These are phyloP conservation scores for Eubasilissa splendida DNA, from an alignment of 2,888 invertebrate genomes.

Conservation along the genomic window DNA sequence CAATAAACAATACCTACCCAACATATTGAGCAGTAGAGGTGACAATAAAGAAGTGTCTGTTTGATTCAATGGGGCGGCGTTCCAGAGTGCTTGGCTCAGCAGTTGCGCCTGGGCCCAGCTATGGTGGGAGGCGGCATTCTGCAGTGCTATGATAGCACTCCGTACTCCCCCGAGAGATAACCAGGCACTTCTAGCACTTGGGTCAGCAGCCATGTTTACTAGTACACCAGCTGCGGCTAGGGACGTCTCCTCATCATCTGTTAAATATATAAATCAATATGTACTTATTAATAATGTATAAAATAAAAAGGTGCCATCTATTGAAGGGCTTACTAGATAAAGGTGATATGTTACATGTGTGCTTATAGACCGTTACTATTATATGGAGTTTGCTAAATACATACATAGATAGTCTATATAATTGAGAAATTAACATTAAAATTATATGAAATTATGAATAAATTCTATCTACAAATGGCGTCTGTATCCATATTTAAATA, in stretches of 20 bases:
- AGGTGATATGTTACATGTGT: too few relatives aligned
- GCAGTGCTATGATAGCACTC: conserved; percentile 62
- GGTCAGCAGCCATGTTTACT: conserved; percentile 82
- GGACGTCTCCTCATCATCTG: conserved; percentile 79
- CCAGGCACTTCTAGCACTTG: conserved; percentile 61
- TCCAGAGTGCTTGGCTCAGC: conserved; percentile 82
- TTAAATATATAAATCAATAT: conserved; percentile 31
- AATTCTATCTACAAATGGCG: too few relatives aligned
- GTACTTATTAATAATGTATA: too few relatives aligned
- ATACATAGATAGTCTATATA: too few relatives aligned
- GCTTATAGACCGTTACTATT: too few relatives aligned
- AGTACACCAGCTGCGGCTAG: conserved; percentile 87
- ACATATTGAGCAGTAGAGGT: conserved; percentile 69
- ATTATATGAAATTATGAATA: too few relatives aligned
- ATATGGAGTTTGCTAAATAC: too few relatives aligned
- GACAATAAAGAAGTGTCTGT: conserved; percentile 55
- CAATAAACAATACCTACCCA: conserved; percentile 63
- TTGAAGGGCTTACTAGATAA: too few relatives aligned
- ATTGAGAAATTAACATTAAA: too few relatives aligned
- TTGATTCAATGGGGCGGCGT: conserved; percentile 61
- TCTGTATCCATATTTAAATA: too few relatives aligned
- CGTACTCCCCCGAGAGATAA: conserved; percentile 56
- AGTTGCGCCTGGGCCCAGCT: conserved; percentile 79
- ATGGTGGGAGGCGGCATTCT: conserved; percentile 63
- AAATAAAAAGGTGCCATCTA: too few relatives aligned